Base-by-base conservation (phyloP, 1,140 invertebrate genomes). In the Drosophila lacertosa region DNA sequence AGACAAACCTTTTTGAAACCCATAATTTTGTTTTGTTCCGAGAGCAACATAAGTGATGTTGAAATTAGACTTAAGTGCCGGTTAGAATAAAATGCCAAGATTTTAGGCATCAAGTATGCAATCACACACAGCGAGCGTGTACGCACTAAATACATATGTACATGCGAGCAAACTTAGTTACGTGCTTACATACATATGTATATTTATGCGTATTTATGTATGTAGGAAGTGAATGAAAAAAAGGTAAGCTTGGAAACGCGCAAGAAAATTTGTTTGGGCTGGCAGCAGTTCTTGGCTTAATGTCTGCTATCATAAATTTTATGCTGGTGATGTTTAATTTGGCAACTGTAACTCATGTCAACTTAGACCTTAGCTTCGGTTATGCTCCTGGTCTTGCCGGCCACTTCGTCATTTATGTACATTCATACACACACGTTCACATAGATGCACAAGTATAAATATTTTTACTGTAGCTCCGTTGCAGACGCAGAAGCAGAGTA, bases 281-380 rank as follows among this genome's bases (percentile, higher is more conserved):
- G 60, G 32, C 59, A 72, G 32, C 59, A 72, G 37, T 44, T 40
- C 15, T 68, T 45, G 42, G 68, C 77, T 78, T 86, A 86, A 86
- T 86, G 82, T 66, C 74, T 81, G 66, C 70, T 84, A 89, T 86
- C 82, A 86, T 86, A 86, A 86, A 86, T 86, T 86, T 75, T 72
- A 82, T 82, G 82, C 39, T 74, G 62, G 74, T 86, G 82, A 86
- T 86, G 82, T 86, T 86, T 86, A 86, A 86, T 86, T 86, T 86
- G 82, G 80, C 77, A 82, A 86, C 82, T 76, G 82, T 88, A 86
- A 89, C 78, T 86, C 82, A 86, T 86, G 82, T 78, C 74, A 68
- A 60, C 82, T 81, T 55, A 78, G 81, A 86, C 72, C 58, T 74
- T 73, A 62, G 72, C 33, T 48, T 72, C 63, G 44, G 60, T 45